phyloP scores from a whole-genome alignment of 2,797 vertebrate genomes.

The Acanthurus leucopareius region DNA sequence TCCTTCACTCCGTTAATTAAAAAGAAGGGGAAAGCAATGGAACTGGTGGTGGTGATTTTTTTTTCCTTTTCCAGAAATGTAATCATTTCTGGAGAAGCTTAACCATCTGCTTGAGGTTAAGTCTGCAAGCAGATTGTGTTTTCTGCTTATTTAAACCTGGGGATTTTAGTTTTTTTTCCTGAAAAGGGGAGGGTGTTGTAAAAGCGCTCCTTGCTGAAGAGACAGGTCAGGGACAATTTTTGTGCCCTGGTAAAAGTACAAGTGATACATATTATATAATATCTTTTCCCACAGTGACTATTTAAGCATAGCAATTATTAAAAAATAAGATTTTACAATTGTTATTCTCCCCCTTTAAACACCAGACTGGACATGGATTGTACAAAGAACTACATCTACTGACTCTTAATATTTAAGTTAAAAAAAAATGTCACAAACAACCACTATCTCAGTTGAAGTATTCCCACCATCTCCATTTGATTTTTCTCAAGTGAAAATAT shows the following conservation, averaged over 20 bases:
- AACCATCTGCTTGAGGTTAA: constrained; percentile 98
- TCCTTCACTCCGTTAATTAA: constrained; percentile 94
- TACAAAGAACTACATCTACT: background rate
- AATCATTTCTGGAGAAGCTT: constrained; percentile 95
- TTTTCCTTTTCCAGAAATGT: constrained; percentile 87
- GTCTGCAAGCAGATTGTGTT: constrained; percentile 89
- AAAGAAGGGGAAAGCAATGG: constrained; percentile 90
- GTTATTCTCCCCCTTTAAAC: background rate
- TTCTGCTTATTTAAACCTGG: constrained; percentile 87
- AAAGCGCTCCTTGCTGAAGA: constrained; percentile 45
- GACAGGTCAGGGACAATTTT: constrained; percentile 33
- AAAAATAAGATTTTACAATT: constrained; percentile 29
- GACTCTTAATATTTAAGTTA: constrained; percentile 8
- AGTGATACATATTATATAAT: constrained; percentile 2
- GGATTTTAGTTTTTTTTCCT: constrained; percentile 81
- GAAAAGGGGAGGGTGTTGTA: constrained; percentile 60
- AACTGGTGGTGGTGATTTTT: constrained; percentile 86
- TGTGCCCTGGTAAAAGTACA: constrained; percentile 10
- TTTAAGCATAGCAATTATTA: background rate
- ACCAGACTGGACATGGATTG: constrained; percentile 11
- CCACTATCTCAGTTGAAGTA: constrained; percentile 9
- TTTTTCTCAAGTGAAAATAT: constrained; percentile 35
- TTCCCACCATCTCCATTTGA: constrained; percentile 26
- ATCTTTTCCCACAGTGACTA: constrained; percentile 4
- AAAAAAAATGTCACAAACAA: constrained; percentile 38